These are phyloP conservation scores for Falco columbarius DNA, from an alignment of 2,797 vertebrate species.

Conservation along the genomic window DNA sequence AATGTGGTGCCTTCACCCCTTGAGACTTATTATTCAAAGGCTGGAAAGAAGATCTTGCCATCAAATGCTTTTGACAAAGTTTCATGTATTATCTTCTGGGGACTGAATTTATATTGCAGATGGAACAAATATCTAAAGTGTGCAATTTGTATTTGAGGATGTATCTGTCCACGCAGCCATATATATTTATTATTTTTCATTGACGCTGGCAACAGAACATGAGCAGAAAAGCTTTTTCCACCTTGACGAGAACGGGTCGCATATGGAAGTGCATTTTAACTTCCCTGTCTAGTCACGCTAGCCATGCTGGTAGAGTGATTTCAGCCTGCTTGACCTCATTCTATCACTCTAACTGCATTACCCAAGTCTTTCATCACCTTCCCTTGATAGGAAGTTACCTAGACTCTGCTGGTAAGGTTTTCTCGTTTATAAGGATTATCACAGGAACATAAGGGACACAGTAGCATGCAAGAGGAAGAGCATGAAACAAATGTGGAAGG, in stretches of 20 bases:
- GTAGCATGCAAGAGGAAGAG: background rate
- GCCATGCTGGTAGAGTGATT: background rate
- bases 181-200: background rate
- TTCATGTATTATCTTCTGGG: conserved; percentile 49
- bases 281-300: background rate
- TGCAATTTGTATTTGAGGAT: background rate
- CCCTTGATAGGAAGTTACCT: background rate
- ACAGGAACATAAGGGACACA: background rate
- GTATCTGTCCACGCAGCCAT: background rate
- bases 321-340: background rate
- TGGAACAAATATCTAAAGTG: conserved; percentile 48
- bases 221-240: background rate
- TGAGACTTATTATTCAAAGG: conserved; percentile 68
- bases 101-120: conserved; percentile 55
- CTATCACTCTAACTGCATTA: background rate
- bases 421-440: background rate
- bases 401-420: background rate
- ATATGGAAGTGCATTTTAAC: background rate
- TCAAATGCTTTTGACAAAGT: conserved; percentile 63
- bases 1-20: background rate
- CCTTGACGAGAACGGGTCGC: background rate
- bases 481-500: background rate
- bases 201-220: background rate
- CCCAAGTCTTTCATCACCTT: background rate
- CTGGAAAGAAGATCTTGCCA: conserved; percentile 53